phyloP scores from a whole-genome alignment of 2,888 invertebrate species.

The Amphimallon solstitiale region DNA sequence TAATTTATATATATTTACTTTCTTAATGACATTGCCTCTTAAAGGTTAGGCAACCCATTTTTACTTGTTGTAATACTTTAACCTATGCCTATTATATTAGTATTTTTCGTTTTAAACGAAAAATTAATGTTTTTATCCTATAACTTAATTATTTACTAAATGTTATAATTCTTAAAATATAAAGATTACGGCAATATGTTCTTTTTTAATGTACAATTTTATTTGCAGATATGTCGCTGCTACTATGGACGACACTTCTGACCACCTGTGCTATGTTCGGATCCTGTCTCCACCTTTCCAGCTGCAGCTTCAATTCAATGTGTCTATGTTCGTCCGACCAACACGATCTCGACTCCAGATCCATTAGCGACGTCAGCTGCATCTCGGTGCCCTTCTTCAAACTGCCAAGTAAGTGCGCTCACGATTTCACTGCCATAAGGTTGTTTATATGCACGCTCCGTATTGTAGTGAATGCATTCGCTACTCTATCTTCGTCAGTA shows the following conservation, averaged over 20 bases:
- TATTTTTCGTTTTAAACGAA: too few relatives aligned
- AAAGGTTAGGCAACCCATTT: too few relatives aligned
- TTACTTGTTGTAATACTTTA: too few relatives aligned
- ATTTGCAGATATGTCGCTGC: slow-evolving; percentile 57
- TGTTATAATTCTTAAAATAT: too few relatives aligned
- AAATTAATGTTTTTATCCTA: too few relatives aligned
- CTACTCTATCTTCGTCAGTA: background rate
- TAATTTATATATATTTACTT: too few relatives aligned
- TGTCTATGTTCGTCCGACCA: slow-evolving; percentile 76
- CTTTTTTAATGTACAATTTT: slow-evolving; percentile 33
- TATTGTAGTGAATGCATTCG: background rate
- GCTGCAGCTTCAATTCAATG: slow-evolving; percentile 75
- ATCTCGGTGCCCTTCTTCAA: slow-evolving; percentile 78
- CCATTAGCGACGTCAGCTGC: slow-evolving; percentile 70
- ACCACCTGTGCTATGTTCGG: slow-evolving; percentile 53
- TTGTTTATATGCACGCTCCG: background rate
- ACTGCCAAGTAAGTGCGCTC: slow-evolving; percentile 70
- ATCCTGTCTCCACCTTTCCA: slow-evolving; percentile 54
- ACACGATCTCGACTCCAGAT: slow-evolving; percentile 56
- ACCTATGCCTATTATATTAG: too few relatives aligned
- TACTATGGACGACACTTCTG: slow-evolving; percentile 54
- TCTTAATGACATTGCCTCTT: too few relatives aligned
- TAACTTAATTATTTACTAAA: too few relatives aligned
- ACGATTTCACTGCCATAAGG: background rate
- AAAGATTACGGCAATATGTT: too few relatives aligned